These are phyloP conservation scores for Trididemnum nubilum DNA, from an alignment of 23 tunicate genomes.

Conservation along the genomic window DNA sequence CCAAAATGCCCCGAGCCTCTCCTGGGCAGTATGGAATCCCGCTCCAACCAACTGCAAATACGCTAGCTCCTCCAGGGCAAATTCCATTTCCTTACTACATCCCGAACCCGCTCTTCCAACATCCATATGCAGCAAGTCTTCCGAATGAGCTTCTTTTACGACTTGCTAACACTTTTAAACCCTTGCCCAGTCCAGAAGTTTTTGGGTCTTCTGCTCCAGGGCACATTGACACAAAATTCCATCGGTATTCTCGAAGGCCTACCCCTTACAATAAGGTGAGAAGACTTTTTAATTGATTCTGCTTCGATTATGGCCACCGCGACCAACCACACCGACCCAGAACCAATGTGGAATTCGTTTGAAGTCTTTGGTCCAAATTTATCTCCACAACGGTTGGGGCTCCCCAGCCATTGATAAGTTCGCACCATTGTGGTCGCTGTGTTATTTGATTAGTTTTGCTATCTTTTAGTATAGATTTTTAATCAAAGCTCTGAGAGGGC, in stretches of 20 bases:
- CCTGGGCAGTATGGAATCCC: background rate
- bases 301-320: background rate
- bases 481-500: no score
- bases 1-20: background rate
- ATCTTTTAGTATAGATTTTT: no score
- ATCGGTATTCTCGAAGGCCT: slow-evolving; percentile 41
- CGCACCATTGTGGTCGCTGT: no score
- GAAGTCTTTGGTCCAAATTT: no score
- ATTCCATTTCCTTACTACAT: slow-evolving; percentile 45
- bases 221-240: slow-evolving; percentile 45
- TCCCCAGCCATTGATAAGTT: no score
- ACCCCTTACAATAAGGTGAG: slow-evolving; percentile 60
- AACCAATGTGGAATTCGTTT: no score
- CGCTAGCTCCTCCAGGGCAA: background rate
- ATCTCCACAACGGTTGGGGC: no score
- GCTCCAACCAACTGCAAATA: background rate
- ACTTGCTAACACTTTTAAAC: slow-evolving; percentile 27
- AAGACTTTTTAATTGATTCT: no score
- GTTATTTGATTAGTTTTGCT: no score
- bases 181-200: slow-evolving; percentile 1
- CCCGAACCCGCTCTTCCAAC: slow-evolving; percentile 16
- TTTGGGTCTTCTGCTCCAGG: slow-evolving; percentile 50
- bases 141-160: slow-evolving; percentile 53
- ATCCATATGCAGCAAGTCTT: slow-evolving; percentile 40
- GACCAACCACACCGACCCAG: background rate